Evolutionary conservation across 2,888 invertebrate species (phyloP).

Genomic region (Globia sparganii): DNA sequence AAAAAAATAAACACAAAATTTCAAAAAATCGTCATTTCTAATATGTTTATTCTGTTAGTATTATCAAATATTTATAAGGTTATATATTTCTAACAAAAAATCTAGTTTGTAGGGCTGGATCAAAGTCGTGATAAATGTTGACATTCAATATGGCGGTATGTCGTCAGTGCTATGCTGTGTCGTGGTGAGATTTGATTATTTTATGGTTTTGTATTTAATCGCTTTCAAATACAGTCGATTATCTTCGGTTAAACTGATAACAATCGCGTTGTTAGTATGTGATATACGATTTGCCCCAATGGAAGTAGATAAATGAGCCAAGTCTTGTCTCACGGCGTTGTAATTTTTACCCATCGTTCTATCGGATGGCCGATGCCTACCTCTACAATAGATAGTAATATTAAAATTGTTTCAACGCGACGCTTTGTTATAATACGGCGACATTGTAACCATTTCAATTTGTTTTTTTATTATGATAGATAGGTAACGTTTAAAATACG

Average conservation of each 20-base stretch:
- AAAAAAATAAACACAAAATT: slow-evolving; percentile 88
- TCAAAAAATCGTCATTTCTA: slow-evolving; percentile 80
- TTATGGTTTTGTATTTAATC: slow-evolving; percentile 78
- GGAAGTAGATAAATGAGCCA: slow-evolving; percentile 65
- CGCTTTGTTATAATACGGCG: slow-evolving; percentile 74
- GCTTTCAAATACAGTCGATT: slow-evolving; percentile 73
- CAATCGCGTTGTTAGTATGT: slow-evolving; percentile 69
- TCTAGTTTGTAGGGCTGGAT: slow-evolving; percentile 78
- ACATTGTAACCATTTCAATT: slow-evolving; percentile 64
- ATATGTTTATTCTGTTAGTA: slow-evolving; percentile 67
- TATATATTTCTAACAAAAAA: slow-evolving; percentile 68
- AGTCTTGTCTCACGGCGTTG: slow-evolving; percentile 75
- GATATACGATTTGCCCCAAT: slow-evolving; percentile 70
- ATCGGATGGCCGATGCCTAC: slow-evolving; percentile 82
- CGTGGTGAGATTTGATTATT: slow-evolving; percentile 95
- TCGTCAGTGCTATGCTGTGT: slow-evolving; percentile 99
- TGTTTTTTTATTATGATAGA: slow-evolving; percentile 43
- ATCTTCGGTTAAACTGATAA: slow-evolving; percentile 68
- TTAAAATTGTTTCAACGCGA: slow-evolving; percentile 77
- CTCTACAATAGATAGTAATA: slow-evolving; percentile 77
- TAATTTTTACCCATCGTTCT: slow-evolving; percentile 82
- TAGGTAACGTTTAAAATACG: slow-evolving; percentile 48
- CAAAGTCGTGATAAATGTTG: slow-evolving; percentile 90
- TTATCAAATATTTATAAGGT: slow-evolving; percentile 65
- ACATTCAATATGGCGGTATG: slow-evolving; percentile 98